Evolutionary conservation across 1,140 invertebrate species (phyloP).

Genomic region (Eulimnadia texana): DNA sequence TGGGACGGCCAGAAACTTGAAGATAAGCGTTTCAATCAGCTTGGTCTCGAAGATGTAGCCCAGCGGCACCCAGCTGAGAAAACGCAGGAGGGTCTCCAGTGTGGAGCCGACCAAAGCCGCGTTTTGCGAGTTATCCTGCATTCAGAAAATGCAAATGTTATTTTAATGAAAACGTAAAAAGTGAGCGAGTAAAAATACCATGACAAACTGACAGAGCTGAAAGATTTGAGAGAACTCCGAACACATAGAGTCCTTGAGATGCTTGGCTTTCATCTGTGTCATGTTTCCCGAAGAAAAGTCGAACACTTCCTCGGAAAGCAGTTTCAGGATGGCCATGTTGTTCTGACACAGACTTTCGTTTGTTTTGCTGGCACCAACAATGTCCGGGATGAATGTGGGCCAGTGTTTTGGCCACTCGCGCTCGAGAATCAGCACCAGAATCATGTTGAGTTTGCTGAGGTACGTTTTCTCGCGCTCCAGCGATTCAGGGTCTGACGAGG

Average conservation of each 20-base stretch:
- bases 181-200: no score
- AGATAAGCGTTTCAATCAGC: conserved; percentile 84
- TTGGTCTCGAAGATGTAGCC: conserved; percentile 99
- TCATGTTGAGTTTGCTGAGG: conserved; percentile 97
- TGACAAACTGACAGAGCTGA: conserved; percentile 90
- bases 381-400: conserved; percentile 97
- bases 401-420: conserved; percentile 99
- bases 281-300: conserved; percentile 96
- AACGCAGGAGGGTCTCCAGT: conserved; percentile 86
- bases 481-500: conserved; percentile 75
- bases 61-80: conserved; percentile 98
- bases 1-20: conserved; percentile 93
- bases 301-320: conserved; percentile 97
- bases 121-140: conserved; percentile 86
- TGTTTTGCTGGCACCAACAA: conserved; percentile 96
- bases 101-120: conserved; percentile 84
- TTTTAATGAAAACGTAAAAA: no score
- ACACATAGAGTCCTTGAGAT: conserved; percentile 99
- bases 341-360: conserved; percentile 98
- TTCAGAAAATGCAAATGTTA: conserved; percentile 13
- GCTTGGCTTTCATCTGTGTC: conserved; percentile 97
- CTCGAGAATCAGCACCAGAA: conserved; percentile 95
- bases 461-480: conserved; percentile 92
- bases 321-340: conserved; percentile 95
- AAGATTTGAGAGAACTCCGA: conserved; percentile 97